Percentiles rank a stretch among this genome's conserved stretches.
These are phyloP conservation scores for Endomychus coccineus DNA, from an alignment of 2,888 invertebrate genomes.

Conservation along the genomic window DNA sequence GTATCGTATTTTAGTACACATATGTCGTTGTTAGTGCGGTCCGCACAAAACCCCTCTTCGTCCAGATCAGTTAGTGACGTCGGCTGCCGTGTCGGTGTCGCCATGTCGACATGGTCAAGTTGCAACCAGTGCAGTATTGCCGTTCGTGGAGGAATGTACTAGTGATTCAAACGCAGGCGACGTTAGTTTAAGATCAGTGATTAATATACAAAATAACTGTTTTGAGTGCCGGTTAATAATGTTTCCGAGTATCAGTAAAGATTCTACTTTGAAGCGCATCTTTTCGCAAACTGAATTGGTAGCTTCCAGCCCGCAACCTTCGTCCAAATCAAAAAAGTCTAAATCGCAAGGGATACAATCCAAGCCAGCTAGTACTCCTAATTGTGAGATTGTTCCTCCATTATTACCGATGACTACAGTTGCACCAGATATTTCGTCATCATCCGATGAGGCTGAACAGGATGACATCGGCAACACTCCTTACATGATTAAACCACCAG, in stretches of 20 bases:
- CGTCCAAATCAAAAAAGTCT: conserved; percentile 6
- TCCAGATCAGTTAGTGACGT: background rate
- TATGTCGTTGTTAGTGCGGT: background rate
- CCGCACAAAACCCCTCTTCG: background rate
- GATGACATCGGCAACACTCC: conserved; percentile 3
- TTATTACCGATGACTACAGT: background rate
- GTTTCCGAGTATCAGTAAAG: background rate
- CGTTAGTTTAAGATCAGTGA: background rate
- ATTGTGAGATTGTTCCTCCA: background rate
- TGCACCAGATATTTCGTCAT: background rate
- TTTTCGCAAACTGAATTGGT: conserved; percentile 4
- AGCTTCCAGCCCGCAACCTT: conserved; percentile 1
- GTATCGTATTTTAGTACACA: conserved; percentile 1
- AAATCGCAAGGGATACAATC: conserved; percentile 4
- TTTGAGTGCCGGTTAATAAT: conserved; percentile 7
- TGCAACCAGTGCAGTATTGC: background rate
- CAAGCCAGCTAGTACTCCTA: background rate
- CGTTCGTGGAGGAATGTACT: background rate
- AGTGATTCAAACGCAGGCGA: conserved; percentile 1
- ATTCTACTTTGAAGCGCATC: conserved; percentile 1
- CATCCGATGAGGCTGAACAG: conserved; percentile 4
- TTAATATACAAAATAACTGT: background rate
- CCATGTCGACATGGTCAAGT: conserved; percentile 1
- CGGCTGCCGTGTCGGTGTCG: no score
- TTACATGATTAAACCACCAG: conserved; percentile 3